These are phyloP conservation scores for Monochamus saltuarius DNA, from an alignment of 1,140 invertebrate species.

Conservation along the genomic window DNA sequence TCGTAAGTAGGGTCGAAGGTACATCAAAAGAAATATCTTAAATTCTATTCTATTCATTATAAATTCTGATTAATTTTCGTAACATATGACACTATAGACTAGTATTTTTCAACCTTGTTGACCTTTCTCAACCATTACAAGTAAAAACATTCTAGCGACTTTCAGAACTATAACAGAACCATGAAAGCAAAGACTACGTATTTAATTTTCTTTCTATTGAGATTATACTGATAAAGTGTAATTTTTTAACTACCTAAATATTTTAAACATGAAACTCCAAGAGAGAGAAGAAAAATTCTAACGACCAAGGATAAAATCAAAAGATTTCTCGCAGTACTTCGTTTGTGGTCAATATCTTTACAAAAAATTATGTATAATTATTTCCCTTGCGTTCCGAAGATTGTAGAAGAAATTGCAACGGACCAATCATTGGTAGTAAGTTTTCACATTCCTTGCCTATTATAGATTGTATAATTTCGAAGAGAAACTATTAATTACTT, in stretches of 20 bases:
- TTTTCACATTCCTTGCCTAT: slow-evolving; percentile 25
- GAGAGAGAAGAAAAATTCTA: slow-evolving; percentile 37
- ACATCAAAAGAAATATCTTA: too few relatives aligned
- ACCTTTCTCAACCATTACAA: too few relatives aligned
- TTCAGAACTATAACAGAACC: too few relatives aligned
- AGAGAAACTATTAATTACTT: slow-evolving; percentile 30
- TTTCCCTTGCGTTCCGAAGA: slow-evolving; percentile 42
- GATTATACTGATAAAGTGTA: too few relatives aligned
- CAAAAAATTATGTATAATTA: slow-evolving; percentile 37
- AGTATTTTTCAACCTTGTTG: too few relatives aligned
- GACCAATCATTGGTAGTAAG: slow-evolving; percentile 37
- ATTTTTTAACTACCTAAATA: slow-evolving; percentile 23
- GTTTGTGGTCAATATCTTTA: slow-evolving; percentile 35
- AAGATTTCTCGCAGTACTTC: slow-evolving; percentile 35
- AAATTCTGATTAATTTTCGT: too few relatives aligned
- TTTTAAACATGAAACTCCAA: slow-evolving; percentile 31
- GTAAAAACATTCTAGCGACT: too few relatives aligned
- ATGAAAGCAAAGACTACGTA: too few relatives aligned
- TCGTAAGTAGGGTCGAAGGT: too few relatives aligned
- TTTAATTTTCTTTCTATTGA: too few relatives aligned
- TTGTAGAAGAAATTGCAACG: slow-evolving; percentile 40
- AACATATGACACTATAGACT: too few relatives aligned
- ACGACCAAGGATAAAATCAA: slow-evolving; percentile 39
- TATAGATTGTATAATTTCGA: slow-evolving; percentile 42
- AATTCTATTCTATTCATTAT: too few relatives aligned